Evolutionary conservation across 2,113 vertebrate genomes (phyloP).

Genomic region (Aspidoscelis tigris): DNA sequence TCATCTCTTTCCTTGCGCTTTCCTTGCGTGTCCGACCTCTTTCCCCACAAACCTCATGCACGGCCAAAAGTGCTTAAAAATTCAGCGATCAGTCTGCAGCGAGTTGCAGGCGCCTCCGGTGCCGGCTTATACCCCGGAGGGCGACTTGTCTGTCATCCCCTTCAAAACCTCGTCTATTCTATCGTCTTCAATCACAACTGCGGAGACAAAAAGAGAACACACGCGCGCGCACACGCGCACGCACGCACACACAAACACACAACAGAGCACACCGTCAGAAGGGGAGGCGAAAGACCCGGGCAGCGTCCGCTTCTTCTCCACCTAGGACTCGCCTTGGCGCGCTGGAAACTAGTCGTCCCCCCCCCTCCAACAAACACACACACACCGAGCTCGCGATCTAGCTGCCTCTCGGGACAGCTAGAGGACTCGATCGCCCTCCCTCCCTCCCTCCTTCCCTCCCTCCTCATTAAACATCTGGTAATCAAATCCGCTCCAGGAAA

Average conservation of each 20-base stretch:
- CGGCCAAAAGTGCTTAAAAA: slow-evolving; percentile 88
- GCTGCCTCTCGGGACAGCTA: background rate
- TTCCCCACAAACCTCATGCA: slow-evolving; percentile 82
- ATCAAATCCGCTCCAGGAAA: background rate
- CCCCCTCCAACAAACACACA: too few species aligned
- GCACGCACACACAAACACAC: too few species aligned
- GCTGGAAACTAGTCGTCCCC: background rate
- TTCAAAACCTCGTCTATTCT: slow-evolving; percentile 99
- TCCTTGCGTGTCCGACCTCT: slow-evolving; percentile 67
- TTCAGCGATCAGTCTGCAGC: slow-evolving; percentile 86
- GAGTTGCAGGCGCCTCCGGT: slow-evolving; percentile 61
- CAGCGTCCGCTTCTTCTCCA: too few species aligned
- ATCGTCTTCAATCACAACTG: slow-evolving; percentile 99
- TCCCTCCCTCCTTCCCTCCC: background rate
- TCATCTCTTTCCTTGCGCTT: slow-evolving; percentile 81
- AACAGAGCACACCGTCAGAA: slow-evolving; percentile 2
- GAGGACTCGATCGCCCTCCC: background rate
- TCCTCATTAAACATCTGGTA: background rate
- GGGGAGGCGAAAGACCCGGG: background rate
- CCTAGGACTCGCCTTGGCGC: background rate
- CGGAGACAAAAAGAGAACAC: slow-evolving; percentile 64
- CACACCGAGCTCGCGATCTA: background rate
- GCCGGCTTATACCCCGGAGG: slow-evolving; percentile 91
- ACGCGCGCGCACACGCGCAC: background rate
- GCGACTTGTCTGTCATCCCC: slow-evolving; percentile 97